phyloP scores from a whole-genome alignment of 2,113 vertebrate species.

The Perccottus glenii region DNA sequence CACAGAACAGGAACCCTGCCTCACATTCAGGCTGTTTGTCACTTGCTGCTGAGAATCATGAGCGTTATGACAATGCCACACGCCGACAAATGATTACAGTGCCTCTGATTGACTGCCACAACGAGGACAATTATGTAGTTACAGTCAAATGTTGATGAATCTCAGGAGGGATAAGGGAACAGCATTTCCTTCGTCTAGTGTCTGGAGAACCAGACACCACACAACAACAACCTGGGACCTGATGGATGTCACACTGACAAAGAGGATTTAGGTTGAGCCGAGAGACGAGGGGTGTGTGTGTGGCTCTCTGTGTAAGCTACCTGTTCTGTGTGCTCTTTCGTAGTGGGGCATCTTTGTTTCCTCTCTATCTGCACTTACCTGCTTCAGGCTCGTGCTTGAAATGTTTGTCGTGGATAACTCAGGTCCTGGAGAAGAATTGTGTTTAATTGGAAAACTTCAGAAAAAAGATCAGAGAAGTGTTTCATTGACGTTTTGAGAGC shows the following conservation, averaged over 20 bases:
- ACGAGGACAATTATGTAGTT: background rate
- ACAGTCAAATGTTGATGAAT: background rate
- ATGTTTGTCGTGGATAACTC: background rate
- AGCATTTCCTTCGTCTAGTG: constrained; percentile 14
- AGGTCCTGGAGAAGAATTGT: background rate
- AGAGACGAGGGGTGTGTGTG: background rate
- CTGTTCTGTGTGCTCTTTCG: background rate
- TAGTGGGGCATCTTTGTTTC: background rate
- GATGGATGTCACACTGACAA: constrained; percentile 40
- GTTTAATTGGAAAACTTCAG: background rate
- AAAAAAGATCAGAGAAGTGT: background rate
- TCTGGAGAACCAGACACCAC: constrained; percentile 8
- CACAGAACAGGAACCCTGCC: no score
- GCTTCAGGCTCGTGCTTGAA: background rate
- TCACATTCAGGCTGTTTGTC: no score
- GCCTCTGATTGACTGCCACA: constrained; percentile 8
- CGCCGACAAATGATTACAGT: background rate
- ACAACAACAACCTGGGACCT: constrained; percentile 37
- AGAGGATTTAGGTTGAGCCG: constrained; percentile 32
- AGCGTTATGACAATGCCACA: no score
- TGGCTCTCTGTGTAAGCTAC: background rate
- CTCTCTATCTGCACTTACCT: constrained; percentile 2
- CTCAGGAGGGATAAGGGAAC: constrained; percentile 30
- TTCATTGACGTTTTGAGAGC: no score
- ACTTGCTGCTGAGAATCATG: no score